Evolutionary conservation across 2,797 vertebrate genomes (phyloP), one percentile per base, ranked within the genome.

Genomic region (Anniella stebbinsi): DNA sequence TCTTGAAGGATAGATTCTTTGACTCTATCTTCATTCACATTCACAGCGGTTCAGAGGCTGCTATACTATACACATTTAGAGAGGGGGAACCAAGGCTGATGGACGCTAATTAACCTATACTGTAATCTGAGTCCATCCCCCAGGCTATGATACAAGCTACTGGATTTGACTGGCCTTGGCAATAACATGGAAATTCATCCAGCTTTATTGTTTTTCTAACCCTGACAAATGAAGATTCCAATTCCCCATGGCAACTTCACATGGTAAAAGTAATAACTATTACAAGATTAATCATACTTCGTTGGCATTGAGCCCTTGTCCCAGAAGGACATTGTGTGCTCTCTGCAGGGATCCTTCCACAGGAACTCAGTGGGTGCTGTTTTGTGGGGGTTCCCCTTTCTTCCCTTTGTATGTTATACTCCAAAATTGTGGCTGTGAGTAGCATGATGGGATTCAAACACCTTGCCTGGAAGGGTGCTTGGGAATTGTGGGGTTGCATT

Each of bases 161-260:
- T 57, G n/a, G 33, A 84, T 57, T 28, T 28, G 0, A 38, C 2
- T 54, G 41, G 76, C 2, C 48, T 80, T 85, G 0, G 88, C 84
- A 23, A 48, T 54, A 0, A 18, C 30, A 28, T 2, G n/a, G 76
- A 81, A 63, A 0, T 0, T 48, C 0, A 2, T 1, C 54, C 10
- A 25, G 2, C 0, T 72, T 90, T 28, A 15, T 2, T 60, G 81
- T 10, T 87, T 85, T 89, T 87, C 41, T 38, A 63, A 80, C 82
- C 18, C 73, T 0, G 12, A 78, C 6, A 17, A 15, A 7, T 48
- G 17, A 70, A 51, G 18, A 84, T 70, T 70, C 17, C 17, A 11
- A 17, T 69, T 48, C 48, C 30, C 30, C 66, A 45, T 84, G 48
- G 25, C 48, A 30, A 51, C 5, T 36, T 36, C 38, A 54, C 7